Conservation (phyloP, 2,797 vertebrate genomes). For the Tangara arthus region DNA sequence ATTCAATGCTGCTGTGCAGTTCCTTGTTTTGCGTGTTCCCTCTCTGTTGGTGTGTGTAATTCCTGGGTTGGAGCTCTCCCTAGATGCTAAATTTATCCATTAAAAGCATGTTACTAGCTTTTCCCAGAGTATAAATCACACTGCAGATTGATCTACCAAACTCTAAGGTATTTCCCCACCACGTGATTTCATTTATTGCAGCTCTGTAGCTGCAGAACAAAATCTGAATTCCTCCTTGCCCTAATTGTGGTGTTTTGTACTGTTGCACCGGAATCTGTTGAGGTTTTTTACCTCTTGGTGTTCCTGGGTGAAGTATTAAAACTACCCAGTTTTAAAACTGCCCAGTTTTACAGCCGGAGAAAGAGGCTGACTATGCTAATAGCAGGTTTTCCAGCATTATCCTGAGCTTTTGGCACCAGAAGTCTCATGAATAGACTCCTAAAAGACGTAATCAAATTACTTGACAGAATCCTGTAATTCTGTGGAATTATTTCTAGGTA, state of each 20-base stretch:
- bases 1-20: neutral
- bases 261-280: neutral
- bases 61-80: neutral
- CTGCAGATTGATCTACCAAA: neutral
- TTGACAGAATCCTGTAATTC: neutral
- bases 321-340: neutral
- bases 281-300: neutral
- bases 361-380: neutral
- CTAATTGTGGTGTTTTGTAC: neutral
- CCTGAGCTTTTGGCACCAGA: neutral
- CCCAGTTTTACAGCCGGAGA: neutral
- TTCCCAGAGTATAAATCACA: neutral
- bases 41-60: neutral
- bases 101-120: neutral
- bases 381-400: neutral
- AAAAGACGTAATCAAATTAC: neutral
- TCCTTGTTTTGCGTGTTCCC: neutral
- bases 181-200: neutral
- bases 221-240: neutral
- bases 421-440: neutral
- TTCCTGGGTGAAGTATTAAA: neutral
- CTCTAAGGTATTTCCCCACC: neutral
- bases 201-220: neutral
- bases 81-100: neutral
- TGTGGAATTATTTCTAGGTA: neutral